phyloP scores from a whole-genome alignment of 2,888 invertebrate genomes.

The Omphaloscelis lunosa region DNA sequence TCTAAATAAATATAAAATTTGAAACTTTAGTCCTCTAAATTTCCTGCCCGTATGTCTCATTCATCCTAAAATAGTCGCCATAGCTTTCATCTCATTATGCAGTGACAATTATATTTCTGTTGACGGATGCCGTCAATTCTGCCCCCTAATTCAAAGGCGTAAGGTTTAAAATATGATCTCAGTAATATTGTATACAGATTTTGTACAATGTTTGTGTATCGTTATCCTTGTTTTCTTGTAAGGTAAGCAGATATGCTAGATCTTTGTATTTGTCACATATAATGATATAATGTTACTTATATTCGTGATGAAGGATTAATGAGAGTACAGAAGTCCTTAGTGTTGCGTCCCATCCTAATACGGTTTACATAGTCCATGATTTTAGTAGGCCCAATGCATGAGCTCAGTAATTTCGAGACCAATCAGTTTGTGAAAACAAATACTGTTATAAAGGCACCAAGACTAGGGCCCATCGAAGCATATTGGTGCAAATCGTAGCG shows the following conservation, averaged over 20 bases:
- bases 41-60: constrained; percentile 69
- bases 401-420: not conserved
- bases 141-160: constrained; percentile 76
- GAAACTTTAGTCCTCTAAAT: not conserved
- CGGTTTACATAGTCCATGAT: not conserved
- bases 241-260: constrained; percentile 55
- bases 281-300: constrained; percentile 44
- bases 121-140: constrained; percentile 83
- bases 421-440: constrained; percentile 4
- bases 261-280: constrained; percentile 39
- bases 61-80: constrained; percentile 82
- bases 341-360: not conserved
- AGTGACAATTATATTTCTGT: constrained; percentile 84
- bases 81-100: constrained; percentile 89
- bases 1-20: not conserved
- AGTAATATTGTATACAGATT: constrained; percentile 61
- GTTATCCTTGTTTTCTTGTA: constrained; percentile 48
- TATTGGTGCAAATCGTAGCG: not conserved
- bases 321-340: constrained; percentile 14
- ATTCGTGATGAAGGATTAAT: constrained; percentile 26
- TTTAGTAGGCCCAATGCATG: not conserved
- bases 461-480: not conserved
- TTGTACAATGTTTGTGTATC: constrained; percentile 58
- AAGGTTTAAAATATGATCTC: constrained; percentile 78
- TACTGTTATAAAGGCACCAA: not conserved